Evolutionary conservation across 1,140 invertebrate genomes (phyloP).

Genomic region (Zophobas morio): DNA sequence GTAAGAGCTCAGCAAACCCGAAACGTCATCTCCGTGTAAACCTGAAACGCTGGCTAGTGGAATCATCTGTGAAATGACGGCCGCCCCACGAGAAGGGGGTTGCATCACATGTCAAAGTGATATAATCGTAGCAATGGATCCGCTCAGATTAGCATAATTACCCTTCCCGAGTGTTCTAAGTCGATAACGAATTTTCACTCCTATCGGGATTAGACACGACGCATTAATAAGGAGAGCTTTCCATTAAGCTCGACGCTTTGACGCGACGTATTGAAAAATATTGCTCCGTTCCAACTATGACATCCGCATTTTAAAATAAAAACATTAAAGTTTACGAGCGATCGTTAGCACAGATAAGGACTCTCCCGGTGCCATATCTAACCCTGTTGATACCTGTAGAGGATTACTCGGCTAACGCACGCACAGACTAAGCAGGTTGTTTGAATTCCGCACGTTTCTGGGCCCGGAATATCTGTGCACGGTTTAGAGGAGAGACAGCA

Average conservation of each 20-base stretch:
- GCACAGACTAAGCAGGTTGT: slow-evolving; percentile 39
- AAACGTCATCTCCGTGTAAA: too few relatives aligned
- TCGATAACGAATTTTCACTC: slow-evolving; percentile 47
- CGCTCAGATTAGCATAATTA: slow-evolving; percentile 43
- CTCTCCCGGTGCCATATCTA: slow-evolving; percentile 6
- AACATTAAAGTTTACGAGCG: slow-evolving; percentile 47
- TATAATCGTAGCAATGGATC: slow-evolving; percentile 43
- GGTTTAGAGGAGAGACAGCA: slow-evolving; percentile 16
- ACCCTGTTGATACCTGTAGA: slow-evolving; percentile 46
- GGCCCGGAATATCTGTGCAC: slow-evolving; percentile 13
- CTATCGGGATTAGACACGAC: slow-evolving; percentile 45
- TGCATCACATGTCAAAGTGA: slow-evolving; percentile 20
- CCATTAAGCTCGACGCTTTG: slow-evolving; percentile 15
- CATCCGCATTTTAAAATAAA: slow-evolving; percentile 37
- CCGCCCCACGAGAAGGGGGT: neutral
- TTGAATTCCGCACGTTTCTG: slow-evolving; percentile 35
- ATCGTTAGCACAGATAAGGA: slow-evolving; percentile 34
- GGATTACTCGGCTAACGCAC: slow-evolving; percentile 42
- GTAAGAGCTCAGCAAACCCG: too few relatives aligned
- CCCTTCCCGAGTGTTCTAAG: slow-evolving; percentile 43
- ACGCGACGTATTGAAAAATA: slow-evolving; percentile 22
- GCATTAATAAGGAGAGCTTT: slow-evolving; percentile 41
- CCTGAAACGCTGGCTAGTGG: too few relatives aligned
- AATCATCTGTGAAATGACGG: neutral
- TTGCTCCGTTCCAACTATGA: neutral